phyloP scores from a whole-genome alignment of 1,140 invertebrate species.

The Cecropterus lyciades region DNA sequence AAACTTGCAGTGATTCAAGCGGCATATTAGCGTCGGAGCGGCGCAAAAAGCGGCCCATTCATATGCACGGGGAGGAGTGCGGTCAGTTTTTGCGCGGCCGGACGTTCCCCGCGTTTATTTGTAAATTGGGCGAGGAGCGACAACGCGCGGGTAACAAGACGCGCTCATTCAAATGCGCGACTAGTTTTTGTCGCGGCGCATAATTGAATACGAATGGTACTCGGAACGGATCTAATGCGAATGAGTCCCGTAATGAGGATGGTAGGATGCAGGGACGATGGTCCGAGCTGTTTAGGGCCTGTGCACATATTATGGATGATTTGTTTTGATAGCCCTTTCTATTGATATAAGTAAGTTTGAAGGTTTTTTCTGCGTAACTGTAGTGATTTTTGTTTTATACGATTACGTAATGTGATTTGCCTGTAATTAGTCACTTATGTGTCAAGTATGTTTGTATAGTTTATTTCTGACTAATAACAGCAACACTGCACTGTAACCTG shows the following conservation, averaged over 20 bases:
- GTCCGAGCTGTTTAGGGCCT: neutral
- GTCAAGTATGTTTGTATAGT: too few species aligned
- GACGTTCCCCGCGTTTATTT: constrained; percentile 80
- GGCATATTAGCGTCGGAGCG: constrained; percentile 50
- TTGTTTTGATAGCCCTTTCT: neutral
- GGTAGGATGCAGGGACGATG: constrained; percentile 24
- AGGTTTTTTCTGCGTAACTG: neutral
- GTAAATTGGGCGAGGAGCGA: constrained; percentile 71
- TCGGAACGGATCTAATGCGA: constrained; percentile 69
- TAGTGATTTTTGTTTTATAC: neutral
- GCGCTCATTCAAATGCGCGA: constrained; percentile 74
- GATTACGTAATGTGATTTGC: too few species aligned
- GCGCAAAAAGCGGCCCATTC: constrained; percentile 72
- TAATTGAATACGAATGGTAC: constrained; percentile 77
- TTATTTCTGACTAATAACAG: too few species aligned
- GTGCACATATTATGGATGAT: constrained; percentile 10
- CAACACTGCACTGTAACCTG: too few species aligned
- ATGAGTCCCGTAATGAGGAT: constrained; percentile 56
- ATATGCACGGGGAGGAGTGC: constrained; percentile 71
- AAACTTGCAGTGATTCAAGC: constrained; percentile 51
- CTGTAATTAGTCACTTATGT: too few species aligned
- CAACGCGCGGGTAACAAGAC: constrained; percentile 46
- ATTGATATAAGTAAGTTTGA: neutral
- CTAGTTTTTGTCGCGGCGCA: constrained; percentile 73
- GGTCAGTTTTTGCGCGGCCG: constrained; percentile 75